Percentiles rank a stretch among this genome's conserved stretches.
Conservation (phyloP, 2,797 vertebrate species). For the Mustela erminea region DNA sequence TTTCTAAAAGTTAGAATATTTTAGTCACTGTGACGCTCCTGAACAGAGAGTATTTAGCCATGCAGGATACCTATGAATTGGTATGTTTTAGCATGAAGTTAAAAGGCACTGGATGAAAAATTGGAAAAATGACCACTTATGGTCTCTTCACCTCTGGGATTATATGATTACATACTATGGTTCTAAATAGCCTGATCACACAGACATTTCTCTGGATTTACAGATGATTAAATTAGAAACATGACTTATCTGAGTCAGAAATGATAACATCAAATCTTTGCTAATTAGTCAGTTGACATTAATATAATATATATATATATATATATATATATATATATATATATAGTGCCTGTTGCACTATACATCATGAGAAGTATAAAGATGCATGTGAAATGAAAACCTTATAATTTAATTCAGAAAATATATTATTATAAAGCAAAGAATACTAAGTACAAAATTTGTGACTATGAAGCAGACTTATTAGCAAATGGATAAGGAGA, state of each 20-base stretch:
- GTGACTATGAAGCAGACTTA: background rate
- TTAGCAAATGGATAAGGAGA: background rate
- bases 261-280: background rate
- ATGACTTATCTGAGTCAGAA: background rate
- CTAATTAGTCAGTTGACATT: background rate
- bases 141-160: background rate
- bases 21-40: background rate
- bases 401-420: constrained; percentile 4
- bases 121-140: background rate
- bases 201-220: background rate
- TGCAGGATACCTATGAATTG: background rate
- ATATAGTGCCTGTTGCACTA: background rate
- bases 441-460: background rate
- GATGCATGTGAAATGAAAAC: background rate
- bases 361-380: background rate
- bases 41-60: background rate
- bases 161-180: background rate
- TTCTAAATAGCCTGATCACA: background rate
- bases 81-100: background rate
- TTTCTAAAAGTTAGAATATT: background rate
- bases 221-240: constrained; percentile 17
- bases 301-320: background rate
- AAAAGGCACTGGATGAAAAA: background rate
- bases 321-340: too few relatives aligned
- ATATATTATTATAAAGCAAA: constrained; percentile 12